These are phyloP conservation scores for Dendroctonus ponderosae DNA, from an alignment of 1,140 invertebrate species.

Conservation along the genomic window DNA sequence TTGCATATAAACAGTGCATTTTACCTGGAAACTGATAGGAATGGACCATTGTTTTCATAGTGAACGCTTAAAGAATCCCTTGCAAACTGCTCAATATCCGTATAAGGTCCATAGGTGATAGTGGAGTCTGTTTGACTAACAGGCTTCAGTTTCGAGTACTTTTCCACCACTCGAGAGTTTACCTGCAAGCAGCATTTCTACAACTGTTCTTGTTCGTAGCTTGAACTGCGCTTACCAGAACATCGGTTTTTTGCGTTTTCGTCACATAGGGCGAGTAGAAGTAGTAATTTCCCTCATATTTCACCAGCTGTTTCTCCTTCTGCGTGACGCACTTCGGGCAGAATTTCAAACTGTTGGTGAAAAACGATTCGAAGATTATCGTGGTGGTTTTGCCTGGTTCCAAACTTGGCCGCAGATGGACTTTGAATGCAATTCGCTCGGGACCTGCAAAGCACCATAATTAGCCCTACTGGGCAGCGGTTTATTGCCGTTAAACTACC, in stretches of 20 bases:
- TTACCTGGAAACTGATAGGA: conserved; percentile 77
- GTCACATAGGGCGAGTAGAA: conserved; percentile 81
- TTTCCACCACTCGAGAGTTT: conserved; percentile 67
- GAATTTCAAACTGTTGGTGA: conserved; percentile 72
- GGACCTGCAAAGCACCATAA: conserved; percentile 7
- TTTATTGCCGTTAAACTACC: no score
- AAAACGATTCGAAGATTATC: conserved; percentile 73
- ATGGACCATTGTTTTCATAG: conserved; percentile 96
- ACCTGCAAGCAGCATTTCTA: conserved; percentile 24
- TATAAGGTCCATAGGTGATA: conserved; percentile 86
- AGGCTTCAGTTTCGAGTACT: conserved; percentile 84
- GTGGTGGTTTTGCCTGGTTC: conserved; percentile 59
- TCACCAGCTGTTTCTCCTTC: conserved; percentile 90
- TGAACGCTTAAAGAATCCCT: conserved; percentile 74
- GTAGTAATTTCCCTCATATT: conserved; percentile 82
- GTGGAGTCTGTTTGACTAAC: conserved; percentile 73
- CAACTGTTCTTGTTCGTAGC: neutral
- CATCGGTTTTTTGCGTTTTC: conserved; percentile 74
- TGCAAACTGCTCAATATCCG: conserved; percentile 60
- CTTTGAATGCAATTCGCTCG: conserved; percentile 58
- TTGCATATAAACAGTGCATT: conserved; percentile 33
- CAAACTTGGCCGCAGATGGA: conserved; percentile 64
- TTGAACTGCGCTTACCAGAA: conserved; percentile 62
- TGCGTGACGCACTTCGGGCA: conserved; percentile 87
- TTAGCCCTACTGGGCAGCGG: no score